Percentiles rank a stretch among this genome's conserved stretches.
These are phyloP conservation scores for Eulithis prunata DNA, from an alignment of 2,888 invertebrate species.

Conservation along the genomic window DNA sequence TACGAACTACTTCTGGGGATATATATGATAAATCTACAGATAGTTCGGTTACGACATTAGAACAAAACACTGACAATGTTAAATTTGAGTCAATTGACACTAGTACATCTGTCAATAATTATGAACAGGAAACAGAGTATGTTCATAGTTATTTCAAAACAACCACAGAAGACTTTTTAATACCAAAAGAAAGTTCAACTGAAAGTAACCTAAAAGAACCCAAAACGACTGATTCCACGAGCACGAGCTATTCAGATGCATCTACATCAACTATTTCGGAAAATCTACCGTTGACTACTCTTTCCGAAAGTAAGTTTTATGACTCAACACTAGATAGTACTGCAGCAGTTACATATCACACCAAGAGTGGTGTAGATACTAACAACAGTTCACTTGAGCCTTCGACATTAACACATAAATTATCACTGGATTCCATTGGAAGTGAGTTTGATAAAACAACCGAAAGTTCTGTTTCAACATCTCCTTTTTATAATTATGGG, in stretches of 20 bases:
- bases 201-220: too few relatives aligned
- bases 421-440: background rate
- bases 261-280: background rate
- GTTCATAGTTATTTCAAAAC: background rate
- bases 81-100: background rate
- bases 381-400: conserved; percentile 2
- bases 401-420: background rate
- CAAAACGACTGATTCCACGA: too few relatives aligned
- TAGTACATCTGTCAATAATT: conserved; percentile 1
- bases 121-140: background rate
- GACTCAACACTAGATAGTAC: background rate
- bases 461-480: conserved; percentile 1
- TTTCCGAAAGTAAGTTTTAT: background rate
- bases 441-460: background rate
- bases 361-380: background rate
- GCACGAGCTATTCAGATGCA: background rate
- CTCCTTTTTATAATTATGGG: conserved; percentile 4
- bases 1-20: background rate
- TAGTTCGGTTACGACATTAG: background rate
- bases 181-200: background rate
- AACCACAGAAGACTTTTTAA: background rate
- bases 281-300: background rate
- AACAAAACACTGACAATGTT: background rate
- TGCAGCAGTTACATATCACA: background rate
- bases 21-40: background rate